Conservation (phyloP, 2,888 invertebrate species). For the Horisme vitalbata region DNA sequence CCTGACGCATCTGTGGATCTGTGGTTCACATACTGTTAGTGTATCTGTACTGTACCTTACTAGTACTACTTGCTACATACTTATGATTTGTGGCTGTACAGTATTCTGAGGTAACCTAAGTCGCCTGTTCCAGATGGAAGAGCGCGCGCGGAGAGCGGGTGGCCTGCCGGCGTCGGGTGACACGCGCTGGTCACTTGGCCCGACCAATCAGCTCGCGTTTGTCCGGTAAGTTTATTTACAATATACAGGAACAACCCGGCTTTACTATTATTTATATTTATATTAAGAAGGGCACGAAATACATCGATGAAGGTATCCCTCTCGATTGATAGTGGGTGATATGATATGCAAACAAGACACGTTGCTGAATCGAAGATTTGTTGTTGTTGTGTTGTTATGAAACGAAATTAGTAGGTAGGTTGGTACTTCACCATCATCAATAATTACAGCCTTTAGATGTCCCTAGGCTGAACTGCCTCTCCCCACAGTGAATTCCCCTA, state of each 20-base stretch:
- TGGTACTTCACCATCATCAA: no score
- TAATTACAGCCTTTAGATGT: no score
- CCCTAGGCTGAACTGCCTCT: no score
- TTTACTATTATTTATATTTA: slow-evolving; percentile 4
- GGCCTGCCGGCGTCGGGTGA: slow-evolving; percentile 69
- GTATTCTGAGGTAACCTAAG: slow-evolving; percentile 51
- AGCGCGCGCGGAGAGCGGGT: slow-evolving; percentile 65
- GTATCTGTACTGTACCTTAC: not conserved
- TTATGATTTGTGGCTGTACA: no score
- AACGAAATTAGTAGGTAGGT: no score
- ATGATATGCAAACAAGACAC: no score
- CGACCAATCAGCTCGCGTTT: slow-evolving; percentile 55
- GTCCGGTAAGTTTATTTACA: slow-evolving; percentile 58
- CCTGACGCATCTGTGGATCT: slow-evolving; percentile 2
- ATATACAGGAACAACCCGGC: slow-evolving; percentile 3
- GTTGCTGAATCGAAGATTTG: no score
- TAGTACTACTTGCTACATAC: no score
- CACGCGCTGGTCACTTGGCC: slow-evolving; percentile 60
- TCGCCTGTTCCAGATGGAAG: slow-evolving; percentile 74
- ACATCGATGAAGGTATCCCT: not conserved
- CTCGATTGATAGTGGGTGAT: no score
- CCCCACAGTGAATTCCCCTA: no score
- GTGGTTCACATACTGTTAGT: slow-evolving; percentile 5
- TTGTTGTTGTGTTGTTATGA: no score
- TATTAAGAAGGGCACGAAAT: not conserved